A percentile compares a stretch with the other conserved stretches of the same genome.
phyloP scores from a whole-genome alignment of 2,797 vertebrate species.

The Thripadectes ignobilis region DNA sequence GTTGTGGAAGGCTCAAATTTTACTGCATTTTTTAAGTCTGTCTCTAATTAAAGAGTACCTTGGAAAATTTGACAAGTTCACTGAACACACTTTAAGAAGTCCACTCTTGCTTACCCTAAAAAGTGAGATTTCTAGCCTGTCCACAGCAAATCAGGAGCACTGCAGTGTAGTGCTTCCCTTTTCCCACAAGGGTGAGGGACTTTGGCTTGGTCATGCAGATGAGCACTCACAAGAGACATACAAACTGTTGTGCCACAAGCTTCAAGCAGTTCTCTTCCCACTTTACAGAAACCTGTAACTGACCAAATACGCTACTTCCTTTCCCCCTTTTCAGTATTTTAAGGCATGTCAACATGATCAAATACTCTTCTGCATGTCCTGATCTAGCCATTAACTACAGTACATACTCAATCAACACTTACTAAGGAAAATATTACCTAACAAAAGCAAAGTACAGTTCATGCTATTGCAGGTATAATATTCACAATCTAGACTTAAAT shows the following conservation, averaged over 20 bases:
- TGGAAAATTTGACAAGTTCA: neutral
- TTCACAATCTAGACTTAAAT: neutral
- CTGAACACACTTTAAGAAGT: neutral
- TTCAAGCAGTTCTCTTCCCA: neutral
- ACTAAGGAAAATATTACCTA: neutral
- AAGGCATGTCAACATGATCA: neutral
- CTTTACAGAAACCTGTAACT: neutral
- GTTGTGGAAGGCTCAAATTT: neutral
- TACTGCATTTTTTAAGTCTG: neutral
- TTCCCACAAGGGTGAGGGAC: neutral
- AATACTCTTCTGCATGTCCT: neutral
- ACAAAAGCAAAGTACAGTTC: neutral
- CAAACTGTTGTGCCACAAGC: neutral
- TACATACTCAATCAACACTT: neutral
- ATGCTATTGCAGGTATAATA: neutral
- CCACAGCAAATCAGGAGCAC: neutral
- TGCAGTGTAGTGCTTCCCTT: neutral
- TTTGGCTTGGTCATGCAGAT: neutral
- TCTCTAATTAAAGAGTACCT: neutral
- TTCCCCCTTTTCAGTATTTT: neutral
- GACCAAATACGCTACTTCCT: neutral
- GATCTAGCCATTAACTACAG: neutral
- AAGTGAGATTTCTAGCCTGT: neutral
- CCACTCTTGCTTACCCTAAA: neutral
- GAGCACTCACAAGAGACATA: neutral